Evolutionary conservation across 2,888 invertebrate species (phyloP).

Genomic region (Rhagonycha fulva): DNA sequence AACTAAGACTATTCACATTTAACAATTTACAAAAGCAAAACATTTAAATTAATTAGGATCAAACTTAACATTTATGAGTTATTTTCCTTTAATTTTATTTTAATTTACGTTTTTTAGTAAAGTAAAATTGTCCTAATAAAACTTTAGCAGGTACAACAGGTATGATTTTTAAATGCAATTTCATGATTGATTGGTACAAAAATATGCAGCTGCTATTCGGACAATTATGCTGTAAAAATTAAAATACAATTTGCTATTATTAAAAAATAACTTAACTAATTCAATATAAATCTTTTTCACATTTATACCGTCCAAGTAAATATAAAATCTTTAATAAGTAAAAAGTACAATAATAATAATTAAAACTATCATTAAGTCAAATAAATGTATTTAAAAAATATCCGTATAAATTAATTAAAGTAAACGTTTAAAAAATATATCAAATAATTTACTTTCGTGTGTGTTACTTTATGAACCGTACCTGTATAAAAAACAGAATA

Average conservation of each 20-base stretch:
- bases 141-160: background rate
- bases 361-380: background rate
- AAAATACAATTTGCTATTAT: background rate
- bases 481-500: background rate
- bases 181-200: background rate
- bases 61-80: background rate
- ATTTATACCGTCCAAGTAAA: background rate
- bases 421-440: background rate
- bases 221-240: background rate
- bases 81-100: background rate
- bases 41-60: background rate
- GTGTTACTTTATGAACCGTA: background rate
- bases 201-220: background rate
- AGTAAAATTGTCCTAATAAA: background rate
- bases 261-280: background rate
- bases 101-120: background rate
- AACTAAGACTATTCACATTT: slow-evolving; percentile 3
- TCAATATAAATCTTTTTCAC: background rate
- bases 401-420: background rate
- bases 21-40: background rate
- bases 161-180: background rate
- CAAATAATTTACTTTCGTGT: background rate
- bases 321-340: background rate
- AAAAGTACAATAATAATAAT: background rate
- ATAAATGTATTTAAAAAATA: background rate